Evolutionary conservation across 2,797 vertebrate genomes (phyloP), one percentile per base, ranked within the genome.

Genomic region (Karalla daura): DNA sequence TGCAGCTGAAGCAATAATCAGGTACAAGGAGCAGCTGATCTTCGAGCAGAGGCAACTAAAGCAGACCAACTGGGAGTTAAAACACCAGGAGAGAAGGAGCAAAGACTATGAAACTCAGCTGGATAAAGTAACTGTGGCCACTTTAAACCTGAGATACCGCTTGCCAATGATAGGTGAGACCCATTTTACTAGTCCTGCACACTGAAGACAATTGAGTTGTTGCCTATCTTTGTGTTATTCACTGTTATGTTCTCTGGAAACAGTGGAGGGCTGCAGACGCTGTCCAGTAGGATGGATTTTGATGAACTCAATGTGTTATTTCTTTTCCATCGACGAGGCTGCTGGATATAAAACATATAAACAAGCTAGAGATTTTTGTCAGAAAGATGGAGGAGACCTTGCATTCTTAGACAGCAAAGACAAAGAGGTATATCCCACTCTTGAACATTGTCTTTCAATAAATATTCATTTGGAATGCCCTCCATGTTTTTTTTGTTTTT

Each of bases 341-440:
- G 1, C 1, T 5, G 50, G 15, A 11, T 0, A 3, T 1, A 80
- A 25, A 37, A 5, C 58, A 4, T 86, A 86, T 86, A 2, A 53
- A 12, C 14, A 41, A 1, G 68, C 86, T 40, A 74, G 81, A 39
- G 4, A 71, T 0, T 68, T 70, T 55, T 91, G 90, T 54, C 63
- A 68, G 28, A 9, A 20, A 1, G 0, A 63, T 1, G 78, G 70
- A 47, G 85, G 68, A 6, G 83, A 91, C 58, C 81, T 88, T 20
- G 21, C 51, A 30, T n/a, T 86, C 25, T 56, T 70, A 43, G 45
- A 90, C 63, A 88, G 39, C 66, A 64, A 23, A 49, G 82, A 85
- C 3, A 76, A 89, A 70, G 56, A 87, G 84, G 88, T 90, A 36
- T 2, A 35, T 28, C 1, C n/a, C n/a, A n/a, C n/a, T n/a, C n/a